Evolutionary conservation across 1,140 invertebrate genomes (phyloP).

Genomic region (Telenomus remus): DNA sequence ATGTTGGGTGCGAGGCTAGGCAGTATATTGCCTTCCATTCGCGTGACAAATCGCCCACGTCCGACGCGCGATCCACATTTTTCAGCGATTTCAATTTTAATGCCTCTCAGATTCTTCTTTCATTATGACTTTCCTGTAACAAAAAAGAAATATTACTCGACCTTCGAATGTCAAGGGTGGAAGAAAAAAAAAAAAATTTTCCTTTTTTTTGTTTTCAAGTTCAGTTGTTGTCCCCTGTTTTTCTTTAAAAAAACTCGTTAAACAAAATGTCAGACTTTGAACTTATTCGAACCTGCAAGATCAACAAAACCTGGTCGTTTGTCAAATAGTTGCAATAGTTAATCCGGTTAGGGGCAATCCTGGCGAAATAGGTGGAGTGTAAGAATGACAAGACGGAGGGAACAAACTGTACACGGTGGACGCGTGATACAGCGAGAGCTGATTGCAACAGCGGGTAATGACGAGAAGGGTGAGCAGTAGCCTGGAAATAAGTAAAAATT

Average conservation of each 20-base stretch:
- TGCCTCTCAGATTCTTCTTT: slow-evolving; percentile 43
- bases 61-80: slow-evolving; percentile 41
- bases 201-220: slow-evolving; percentile 1
- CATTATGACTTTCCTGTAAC: no score
- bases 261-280: no score
- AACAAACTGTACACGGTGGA: slow-evolving; percentile 46
- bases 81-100: slow-evolving; percentile 43
- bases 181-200: no score
- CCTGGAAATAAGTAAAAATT: slow-evolving; percentile 77
- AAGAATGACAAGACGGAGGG: slow-evolving; percentile 61
- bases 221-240: background rate
- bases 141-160: no score
- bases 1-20: no score
- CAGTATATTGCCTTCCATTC: slow-evolving; percentile 49
- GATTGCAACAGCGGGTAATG: slow-evolving; percentile 75
- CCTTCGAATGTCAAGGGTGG: no score
- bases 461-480: slow-evolving; percentile 74
- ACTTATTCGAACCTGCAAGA: slow-evolving; percentile 7
- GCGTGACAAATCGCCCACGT: slow-evolving; percentile 50
- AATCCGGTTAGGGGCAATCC: slow-evolving; percentile 71
- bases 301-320: slow-evolving; percentile 58
- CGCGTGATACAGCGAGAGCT: slow-evolving; percentile 62
- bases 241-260: no score
- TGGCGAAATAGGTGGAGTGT: slow-evolving; percentile 63
- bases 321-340: slow-evolving; percentile 71